Base-by-base conservation (phyloP, 2,113 vertebrate species). In the Galeopterus variegatus region DNA sequence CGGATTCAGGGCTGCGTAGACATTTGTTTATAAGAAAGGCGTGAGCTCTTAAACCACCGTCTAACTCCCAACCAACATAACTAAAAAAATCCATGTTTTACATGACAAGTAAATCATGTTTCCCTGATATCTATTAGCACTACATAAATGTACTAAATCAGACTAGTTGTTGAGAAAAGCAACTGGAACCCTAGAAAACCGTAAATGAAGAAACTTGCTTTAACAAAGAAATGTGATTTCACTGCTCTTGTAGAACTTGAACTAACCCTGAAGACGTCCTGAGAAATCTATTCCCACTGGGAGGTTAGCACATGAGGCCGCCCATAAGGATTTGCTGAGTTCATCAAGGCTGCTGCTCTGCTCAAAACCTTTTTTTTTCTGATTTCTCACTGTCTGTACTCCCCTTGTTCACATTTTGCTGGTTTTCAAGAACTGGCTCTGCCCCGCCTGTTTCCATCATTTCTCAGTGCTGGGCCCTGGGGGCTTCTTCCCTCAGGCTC, bases 21-120 rank as follows among this genome's bases (percentile, higher is more conserved):
- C 17, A 8, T 31, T 31, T 1, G 15, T 52, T 31, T 87, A 19
- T 0, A 6, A 77, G 41, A 9, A 19, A 65, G 8, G 1, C 8
- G 0, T 26, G 36, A 26, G 31, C 15, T 41, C 28, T 45, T 4
- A 12, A 0, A 7, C 23, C 28, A 48, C 33, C 31, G 3, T 52
- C 52, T 8, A 0, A 4, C n/a, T 11, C 56, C 15, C 8, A 21
- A 48, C 50, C 8, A 2, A 21, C n/a, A 6, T 13, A 6, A 28
- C 45, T 26, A 3, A 23, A 4, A 1, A 48, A 56, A 26, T 21
- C 18, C 48, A 13, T 21, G 18, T 11, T 26, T 70, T 15, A 11
- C 6, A 8, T 9, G n/a, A 28, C n/a, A 41, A 41, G 41, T 41
- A 41, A 41, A 41, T 41, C 41, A 41, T 10, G 28, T 11, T 87